Percentiles rank a stretch among this genome's conserved stretches.
Evolutionary conservation across 2,888 invertebrate species (phyloP).

Genomic region (Nomada fabriciana): DNA sequence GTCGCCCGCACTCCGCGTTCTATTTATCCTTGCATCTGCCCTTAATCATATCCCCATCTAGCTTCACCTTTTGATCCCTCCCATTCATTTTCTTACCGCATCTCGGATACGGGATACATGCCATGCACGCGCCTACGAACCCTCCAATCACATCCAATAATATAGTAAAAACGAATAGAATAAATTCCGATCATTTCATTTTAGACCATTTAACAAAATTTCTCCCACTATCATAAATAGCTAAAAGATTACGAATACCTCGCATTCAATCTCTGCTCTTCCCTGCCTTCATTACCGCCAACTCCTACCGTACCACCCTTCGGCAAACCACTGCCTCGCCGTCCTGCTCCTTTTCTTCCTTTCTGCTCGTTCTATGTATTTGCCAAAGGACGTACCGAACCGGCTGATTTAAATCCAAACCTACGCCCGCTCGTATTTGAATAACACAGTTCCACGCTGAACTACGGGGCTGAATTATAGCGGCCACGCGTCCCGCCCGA

Average conservation of each 20-base stretch:
- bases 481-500: slow-evolving; percentile 14
- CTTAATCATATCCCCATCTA: no score
- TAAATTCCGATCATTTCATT: no score
- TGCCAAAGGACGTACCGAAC: slow-evolving; percentile 28
- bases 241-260: no score
- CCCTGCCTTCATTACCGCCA: not conserved
- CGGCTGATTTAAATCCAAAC: slow-evolving; percentile 44
- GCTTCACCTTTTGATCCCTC: no score
- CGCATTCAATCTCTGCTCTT: not conserved
- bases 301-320: not conserved
- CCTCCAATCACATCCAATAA: not conserved
- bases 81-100: not conserved
- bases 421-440: slow-evolving; percentile 33
- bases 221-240: no score
- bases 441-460: slow-evolving; percentile 53
- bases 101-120: no score
- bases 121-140: not conserved
- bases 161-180: no score
- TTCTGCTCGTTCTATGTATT: not conserved
- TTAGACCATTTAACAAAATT: no score
- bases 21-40: not conserved
- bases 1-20: not conserved
- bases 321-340: not conserved
- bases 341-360: not conserved
- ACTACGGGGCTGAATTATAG: slow-evolving; percentile 39